These are phyloP conservation scores for Eurytoma adleriae DNA, from an alignment of 2,888 invertebrate species.

Conservation along the genomic window DNA sequence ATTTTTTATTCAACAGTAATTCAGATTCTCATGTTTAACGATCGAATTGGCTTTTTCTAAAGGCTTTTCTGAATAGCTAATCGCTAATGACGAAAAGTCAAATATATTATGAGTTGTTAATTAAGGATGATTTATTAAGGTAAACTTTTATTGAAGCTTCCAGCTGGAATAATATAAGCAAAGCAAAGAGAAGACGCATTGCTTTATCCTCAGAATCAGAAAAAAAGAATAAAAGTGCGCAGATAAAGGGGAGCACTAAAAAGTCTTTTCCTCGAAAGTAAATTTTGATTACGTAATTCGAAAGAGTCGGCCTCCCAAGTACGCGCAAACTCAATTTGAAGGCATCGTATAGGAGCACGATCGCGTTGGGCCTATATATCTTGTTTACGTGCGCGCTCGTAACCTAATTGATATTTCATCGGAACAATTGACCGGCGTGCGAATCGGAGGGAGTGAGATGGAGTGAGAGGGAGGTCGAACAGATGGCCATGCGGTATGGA, in stretches of 20 bases:
- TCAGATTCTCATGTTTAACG: too few relatives aligned
- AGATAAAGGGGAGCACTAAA: neutral
- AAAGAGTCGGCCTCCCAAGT: neutral
- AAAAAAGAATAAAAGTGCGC: neutral
- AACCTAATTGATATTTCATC: constrained; percentile 55
- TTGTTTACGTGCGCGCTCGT: constrained; percentile 22
- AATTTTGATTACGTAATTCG: neutral
- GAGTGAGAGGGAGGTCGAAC: neutral
- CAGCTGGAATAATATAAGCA: neutral
- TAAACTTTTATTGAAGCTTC: constrained; percentile 21
- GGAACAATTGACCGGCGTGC: constrained; percentile 36
- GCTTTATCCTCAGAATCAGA: neutral
- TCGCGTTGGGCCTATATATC: constrained; percentile 13
- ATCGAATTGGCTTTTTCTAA: too few relatives aligned
- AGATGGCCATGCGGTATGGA: constrained; percentile 1
- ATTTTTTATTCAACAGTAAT: too few relatives aligned
- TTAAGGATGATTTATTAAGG: constrained; percentile 10
- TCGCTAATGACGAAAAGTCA: neutral
- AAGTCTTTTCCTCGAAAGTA: neutral
- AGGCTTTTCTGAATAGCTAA: too few relatives aligned
- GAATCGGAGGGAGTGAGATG: neutral
- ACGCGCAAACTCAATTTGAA: neutral
- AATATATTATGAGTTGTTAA: constrained; percentile 25
- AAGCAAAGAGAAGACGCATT: neutral
- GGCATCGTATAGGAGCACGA: neutral